A percentile compares a stretch with the other conserved stretches of the same genome.
Conservation (phyloP, 2,113 vertebrate species). For the Meleagris gallopavo region DNA sequence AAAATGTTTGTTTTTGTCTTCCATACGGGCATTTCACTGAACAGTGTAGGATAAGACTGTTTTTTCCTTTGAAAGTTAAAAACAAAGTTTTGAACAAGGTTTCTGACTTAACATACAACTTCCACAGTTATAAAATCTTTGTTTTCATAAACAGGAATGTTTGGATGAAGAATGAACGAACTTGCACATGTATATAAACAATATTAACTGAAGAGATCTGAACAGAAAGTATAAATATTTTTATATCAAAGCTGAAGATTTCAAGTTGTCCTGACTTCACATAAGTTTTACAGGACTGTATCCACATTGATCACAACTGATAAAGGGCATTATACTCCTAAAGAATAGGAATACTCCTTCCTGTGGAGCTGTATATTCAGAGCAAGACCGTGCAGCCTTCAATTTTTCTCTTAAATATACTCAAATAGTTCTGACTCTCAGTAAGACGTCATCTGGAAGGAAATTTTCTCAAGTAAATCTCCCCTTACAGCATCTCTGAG, state of each 20-base stretch:
- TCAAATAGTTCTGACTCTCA: background rate
- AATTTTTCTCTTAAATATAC: background rate
- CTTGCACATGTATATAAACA: background rate
- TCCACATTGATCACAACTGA: background rate
- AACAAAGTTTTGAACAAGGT: background rate
- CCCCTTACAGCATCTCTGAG: background rate
- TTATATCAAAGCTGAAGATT: background rate
- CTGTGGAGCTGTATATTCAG: background rate
- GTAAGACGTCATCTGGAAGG: background rate
- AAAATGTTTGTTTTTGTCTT: background rate
- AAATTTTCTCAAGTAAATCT: background rate
- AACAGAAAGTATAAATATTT: background rate
- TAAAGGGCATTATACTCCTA: background rate
- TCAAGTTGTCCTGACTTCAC: background rate
- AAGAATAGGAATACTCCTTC: no score
- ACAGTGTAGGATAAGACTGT: background rate
- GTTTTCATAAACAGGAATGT: background rate
- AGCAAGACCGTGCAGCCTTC: background rate
- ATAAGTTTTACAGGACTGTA: rapidly evolving
- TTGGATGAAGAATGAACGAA: background rate
- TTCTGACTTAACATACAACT: background rate
- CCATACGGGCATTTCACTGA: no score
- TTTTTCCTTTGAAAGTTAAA: background rate
- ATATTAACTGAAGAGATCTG: background rate
- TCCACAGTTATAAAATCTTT: background rate